phyloP scores from a whole-genome alignment of 2,113 vertebrate species.

The Gymnocephalus cernua region DNA sequence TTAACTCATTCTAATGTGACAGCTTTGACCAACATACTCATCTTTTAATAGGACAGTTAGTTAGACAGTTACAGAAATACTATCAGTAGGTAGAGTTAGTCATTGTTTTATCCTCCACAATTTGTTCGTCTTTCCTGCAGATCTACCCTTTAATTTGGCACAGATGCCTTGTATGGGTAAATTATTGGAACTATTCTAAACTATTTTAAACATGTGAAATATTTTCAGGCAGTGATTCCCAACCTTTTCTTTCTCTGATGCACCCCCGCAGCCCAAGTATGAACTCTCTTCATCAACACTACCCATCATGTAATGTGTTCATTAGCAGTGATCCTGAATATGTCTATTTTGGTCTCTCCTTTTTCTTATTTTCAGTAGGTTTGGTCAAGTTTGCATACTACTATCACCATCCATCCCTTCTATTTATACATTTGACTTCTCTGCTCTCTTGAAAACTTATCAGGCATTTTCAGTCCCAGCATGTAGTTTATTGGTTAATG shows the following conservation, averaged over 20 bases:
- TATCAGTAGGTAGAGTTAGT: background rate
- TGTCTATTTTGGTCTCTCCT: background rate
- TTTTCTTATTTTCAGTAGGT: no score
- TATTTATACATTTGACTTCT: no score
- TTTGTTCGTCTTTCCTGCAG: background rate
- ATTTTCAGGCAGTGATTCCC: background rate
- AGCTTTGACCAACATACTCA: background rate
- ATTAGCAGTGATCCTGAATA: background rate
- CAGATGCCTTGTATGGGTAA: background rate
- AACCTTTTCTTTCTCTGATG: background rate
- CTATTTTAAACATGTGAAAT: background rate
- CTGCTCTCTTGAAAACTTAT: no score
- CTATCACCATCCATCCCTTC: background rate
- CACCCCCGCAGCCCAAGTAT: background rate
- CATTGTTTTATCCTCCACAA: background rate
- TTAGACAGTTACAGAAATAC: background rate
- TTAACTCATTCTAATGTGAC: background rate
- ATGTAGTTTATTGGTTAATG: no score
- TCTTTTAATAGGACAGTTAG: background rate
- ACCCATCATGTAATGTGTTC: background rate
- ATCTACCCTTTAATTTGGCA: background rate
- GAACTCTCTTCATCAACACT: background rate
- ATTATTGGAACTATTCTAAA: background rate
- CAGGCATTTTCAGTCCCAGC: no score
- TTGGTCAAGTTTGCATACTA: background rate